Base-by-base conservation (phyloP, 2,797 vertebrate species). In the Ciconia nigra region DNA sequence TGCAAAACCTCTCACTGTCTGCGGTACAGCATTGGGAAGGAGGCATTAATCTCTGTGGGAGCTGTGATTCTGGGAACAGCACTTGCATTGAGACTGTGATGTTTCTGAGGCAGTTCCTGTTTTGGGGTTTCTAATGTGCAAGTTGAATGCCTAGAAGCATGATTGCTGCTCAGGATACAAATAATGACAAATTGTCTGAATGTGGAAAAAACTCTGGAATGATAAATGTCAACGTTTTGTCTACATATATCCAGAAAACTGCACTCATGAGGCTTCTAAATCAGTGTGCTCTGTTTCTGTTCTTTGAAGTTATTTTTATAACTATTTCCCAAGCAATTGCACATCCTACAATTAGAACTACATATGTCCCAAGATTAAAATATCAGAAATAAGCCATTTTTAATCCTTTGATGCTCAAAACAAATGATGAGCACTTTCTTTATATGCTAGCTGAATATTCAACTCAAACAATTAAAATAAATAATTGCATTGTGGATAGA, bases 351-450 rank as follows among this genome's bases (percentile, higher is more conserved):
- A 78, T 1, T 4, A 94, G 77, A 91, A 93, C 51, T 63, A 87
- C 93, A 87, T 95, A 90, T 96, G 94, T 90, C 62, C 74, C 86
- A 82, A 90, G 80, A 95, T 84, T 96, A 92, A 96, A 97, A 95
- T 94, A 94, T 59, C 87, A 91, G 25, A 94, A 95, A 93, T 67
- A 92, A 96, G 63, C 65, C 80, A 90, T 92, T 96, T 96, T 97
- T 90, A 94, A 90, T 90, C n/a, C 10, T 77, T 51, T 2, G 1
- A 35, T 0, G 12, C 52, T 93, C 70, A 57, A 72, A 97, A 90
- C 58, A 84, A 86, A 88, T 67, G 31, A 44, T 3, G 8, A 89
- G 24, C 4, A 1, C 33, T 95, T 90, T 90, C 25, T 74, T 85
- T 81, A 65, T 52, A 28, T 20, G 19, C 62, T 59, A 80, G n/a